phyloP scores from a whole-genome alignment of 2,888 invertebrate genomes.

The Trichopoda pennipes region DNA sequence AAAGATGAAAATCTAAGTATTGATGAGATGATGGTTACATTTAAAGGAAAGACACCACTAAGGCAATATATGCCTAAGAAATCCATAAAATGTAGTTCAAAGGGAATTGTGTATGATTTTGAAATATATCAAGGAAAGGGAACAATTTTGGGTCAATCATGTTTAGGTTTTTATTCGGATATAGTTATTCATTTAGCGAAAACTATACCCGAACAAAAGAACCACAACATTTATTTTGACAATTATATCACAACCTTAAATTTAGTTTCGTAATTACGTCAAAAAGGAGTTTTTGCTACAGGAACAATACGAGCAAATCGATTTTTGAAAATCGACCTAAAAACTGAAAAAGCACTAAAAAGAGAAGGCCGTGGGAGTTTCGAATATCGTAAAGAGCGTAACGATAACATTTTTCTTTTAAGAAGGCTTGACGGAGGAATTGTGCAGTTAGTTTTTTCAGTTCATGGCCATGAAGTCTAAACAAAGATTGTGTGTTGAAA shows the following conservation, averaged over 20 bases:
- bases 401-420: neutral
- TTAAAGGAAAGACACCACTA: constrained; percentile 19
- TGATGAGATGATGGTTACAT: constrained; percentile 5
- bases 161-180: constrained; percentile 3
- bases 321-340: constrained; percentile 13
- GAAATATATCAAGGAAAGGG: constrained; percentile 22
- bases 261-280: neutral
- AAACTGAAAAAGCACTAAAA: neutral
- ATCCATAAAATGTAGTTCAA: neutral
- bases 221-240: neutral
- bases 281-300: constrained; percentile 4
- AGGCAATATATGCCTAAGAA: constrained; percentile 34
- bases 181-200: constrained; percentile 8
- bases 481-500: too few species aligned
- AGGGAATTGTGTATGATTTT: neutral
- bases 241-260: constrained; percentile 16
- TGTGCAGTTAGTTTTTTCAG: too few species aligned
- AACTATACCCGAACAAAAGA: constrained; percentile 3
- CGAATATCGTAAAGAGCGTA: neutral
- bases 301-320: constrained; percentile 32
- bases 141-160: neutral
- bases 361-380: neutral
- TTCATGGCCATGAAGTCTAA: too few species aligned
- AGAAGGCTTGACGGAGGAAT: neutral
- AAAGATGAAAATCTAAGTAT: constrained; percentile 6